Evolutionary conservation across 2,888 invertebrate species (phyloP), one percentile per base, ranked within the genome.

Genomic region (Dimorphilus gyrociliatus): DNA sequence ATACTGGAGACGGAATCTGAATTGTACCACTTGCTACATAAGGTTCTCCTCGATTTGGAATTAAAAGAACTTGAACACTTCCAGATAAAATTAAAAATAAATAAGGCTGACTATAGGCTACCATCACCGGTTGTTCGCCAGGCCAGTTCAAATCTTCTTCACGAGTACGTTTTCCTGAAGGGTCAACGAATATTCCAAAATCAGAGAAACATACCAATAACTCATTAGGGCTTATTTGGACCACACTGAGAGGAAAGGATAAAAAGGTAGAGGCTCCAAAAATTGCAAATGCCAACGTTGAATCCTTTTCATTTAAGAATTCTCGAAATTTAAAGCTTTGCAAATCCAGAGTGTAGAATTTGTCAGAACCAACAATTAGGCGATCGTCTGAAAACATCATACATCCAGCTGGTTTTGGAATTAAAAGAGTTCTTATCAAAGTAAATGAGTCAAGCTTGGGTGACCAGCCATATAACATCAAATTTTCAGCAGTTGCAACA

Each of bases 111-210:
- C 32, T 15, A 31, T 37, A 44, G n/a, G 43, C 43, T 43, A n/a
- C n/a, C n/a, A n/a, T n/a, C n/a, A n/a, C n/a, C n/a, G n/a, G n/a
- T n/a, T n/a, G n/a, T n/a, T n/a, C n/a, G n/a, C 77, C 72, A 38
- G 73, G 74, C 78, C 85, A 85, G 43, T 76, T 76, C 19, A 85
- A 69, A 48, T 86, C 82, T 15, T 74, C 72, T 23, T 69, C 67
- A 8, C 85, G 72, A 4, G 78, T 78, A 35, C 81, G 71, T 32
- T 73, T 72, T 1, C 86, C 86, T 47, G 69, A 72, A 45, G 75
- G 75, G 59, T 86, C 78, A 3, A 86, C 78, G 63, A 85, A 86
- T 1, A 85, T 71, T 1, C 81, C 84, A 53, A 81, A 79, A 51
- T 84, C 62, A 44, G 77, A 73, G 62, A 80, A 86, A 53, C 84